These are phyloP conservation scores for Eueremaeus valkanovi DNA, from an alignment of 2,888 invertebrate genomes.

Conservation along the genomic window DNA sequence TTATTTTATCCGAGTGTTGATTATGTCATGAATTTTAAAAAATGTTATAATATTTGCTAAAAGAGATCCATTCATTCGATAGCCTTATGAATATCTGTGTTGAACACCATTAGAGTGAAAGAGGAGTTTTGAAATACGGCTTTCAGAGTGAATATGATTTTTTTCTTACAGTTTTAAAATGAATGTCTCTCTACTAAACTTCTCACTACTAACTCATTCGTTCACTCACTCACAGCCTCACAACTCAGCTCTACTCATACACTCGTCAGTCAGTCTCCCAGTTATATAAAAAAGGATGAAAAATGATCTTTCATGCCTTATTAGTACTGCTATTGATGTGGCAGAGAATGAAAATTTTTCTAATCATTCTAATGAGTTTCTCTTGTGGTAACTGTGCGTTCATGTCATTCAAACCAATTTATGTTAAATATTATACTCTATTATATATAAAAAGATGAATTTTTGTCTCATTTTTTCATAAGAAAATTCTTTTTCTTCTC, in stretches of 20 bases:
- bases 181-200: not conserved
- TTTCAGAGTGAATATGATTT: not conserved
- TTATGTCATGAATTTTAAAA: constrained; percentile 1
- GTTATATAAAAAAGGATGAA: constrained; percentile 1
- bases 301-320: constrained; percentile 32
- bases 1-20: not conserved
- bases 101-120: not conserved
- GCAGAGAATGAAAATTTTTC: constrained; percentile 6
- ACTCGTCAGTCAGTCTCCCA: not conserved
- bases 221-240: too few relatives aligned
- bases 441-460: constrained; percentile 1
- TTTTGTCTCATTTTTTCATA: not conserved
- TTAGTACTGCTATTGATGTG: constrained; percentile 25
- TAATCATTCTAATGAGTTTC: constrained; percentile 22
- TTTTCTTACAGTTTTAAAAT: not conserved
- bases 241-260: too few relatives aligned
- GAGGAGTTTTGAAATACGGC: not conserved
- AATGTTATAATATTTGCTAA: not conserved
- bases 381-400: constrained; percentile 13
- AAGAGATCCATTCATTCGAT: not conserved
- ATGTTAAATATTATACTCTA: not conserved
- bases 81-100: not conserved
- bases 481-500: not conserved
- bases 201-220: constrained; percentile 14
- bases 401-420: constrained; percentile 17